Percentiles rank a stretch among this genome's conserved stretches.
phyloP scores from a whole-genome alignment of 2,113 vertebrate species.

The Vicugna pacos region DNA sequence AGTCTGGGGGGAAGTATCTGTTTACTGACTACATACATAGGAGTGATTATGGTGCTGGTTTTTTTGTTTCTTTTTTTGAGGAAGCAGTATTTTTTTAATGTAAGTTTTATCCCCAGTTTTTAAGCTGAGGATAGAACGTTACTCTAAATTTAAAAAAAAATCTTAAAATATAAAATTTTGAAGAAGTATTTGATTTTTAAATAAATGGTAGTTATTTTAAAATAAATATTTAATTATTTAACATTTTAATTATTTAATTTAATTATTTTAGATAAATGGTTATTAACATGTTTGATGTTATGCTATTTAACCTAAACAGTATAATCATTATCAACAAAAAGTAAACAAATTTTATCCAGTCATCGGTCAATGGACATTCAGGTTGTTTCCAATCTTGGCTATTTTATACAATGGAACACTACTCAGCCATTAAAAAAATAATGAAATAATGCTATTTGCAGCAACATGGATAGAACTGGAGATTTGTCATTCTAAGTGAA shows the following conservation, averaged over 20 bases:
- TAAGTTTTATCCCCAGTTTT: neutral
- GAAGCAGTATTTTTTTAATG: neutral
- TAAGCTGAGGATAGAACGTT: neutral
- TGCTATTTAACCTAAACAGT: neutral
- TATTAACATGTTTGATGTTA: neutral
- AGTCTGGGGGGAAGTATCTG: fast-evolving
- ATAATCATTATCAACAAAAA: neutral
- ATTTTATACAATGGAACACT: no score
- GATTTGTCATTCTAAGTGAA: no score
- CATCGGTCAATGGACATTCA: no score
- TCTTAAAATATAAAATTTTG: neutral
- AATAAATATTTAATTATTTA: no score
- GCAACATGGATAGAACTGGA: no score
- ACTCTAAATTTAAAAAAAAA: neutral
- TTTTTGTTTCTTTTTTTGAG: neutral
- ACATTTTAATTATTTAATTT: neutral
- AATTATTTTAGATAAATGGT: neutral
- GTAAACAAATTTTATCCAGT: neutral
- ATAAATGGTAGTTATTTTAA: neutral
- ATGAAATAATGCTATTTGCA: no score
- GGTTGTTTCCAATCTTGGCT: no score
- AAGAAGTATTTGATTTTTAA: neutral
- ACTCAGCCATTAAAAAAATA: no score
- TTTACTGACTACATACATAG: neutral
- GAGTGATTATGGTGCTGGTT: neutral